Evolutionary conservation across 2,113 vertebrate genomes (phyloP).

Genomic region (Pangasianodon gigas): DNA sequence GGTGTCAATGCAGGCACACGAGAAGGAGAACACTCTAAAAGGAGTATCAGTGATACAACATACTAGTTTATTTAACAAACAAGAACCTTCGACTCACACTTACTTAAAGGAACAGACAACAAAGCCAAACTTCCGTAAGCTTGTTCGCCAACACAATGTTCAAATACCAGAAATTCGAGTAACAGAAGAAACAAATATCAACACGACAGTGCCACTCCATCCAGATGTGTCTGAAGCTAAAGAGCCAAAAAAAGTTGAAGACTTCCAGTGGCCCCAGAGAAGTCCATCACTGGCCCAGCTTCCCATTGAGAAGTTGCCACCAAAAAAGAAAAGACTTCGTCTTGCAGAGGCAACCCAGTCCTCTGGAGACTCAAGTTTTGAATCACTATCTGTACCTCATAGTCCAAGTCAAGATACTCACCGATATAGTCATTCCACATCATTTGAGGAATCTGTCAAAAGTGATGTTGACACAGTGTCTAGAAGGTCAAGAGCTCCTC

Average conservation of each 20-base stretch:
- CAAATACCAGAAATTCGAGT: conserved; percentile 93
- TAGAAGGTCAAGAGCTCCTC: conserved; percentile 75
- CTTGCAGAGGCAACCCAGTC: conserved; percentile 89
- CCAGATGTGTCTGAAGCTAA: conserved; percentile 63
- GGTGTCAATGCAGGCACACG: conserved; percentile 41
- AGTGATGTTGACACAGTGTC: conserved; percentile 64
- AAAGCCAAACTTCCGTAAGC: conserved; percentile 70
- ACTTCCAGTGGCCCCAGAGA: conserved; percentile 95
- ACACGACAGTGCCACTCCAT: conserved; percentile 65
- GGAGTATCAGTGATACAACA: conserved; percentile 97
- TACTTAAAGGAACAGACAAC: conserved; percentile 57
- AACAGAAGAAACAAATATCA: conserved; percentile 83
- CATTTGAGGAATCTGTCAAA: conserved; percentile 84
- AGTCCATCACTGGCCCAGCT: conserved; percentile 92
- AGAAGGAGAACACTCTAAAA: conserved; percentile 78
- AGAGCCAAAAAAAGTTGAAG: conserved; percentile 82
- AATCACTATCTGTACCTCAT: conserved; percentile 82
- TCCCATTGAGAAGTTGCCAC: conserved; percentile 93
- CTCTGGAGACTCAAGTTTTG: conserved; percentile 91
- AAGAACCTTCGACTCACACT: conserved; percentile 69
- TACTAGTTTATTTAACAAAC: conserved; percentile 93
- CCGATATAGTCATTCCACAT: conserved; percentile 80
- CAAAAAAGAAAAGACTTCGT: conserved; percentile 93
- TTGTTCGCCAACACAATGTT: conserved; percentile 88
- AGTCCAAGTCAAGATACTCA: conserved; percentile 90